Evolutionary conservation across 2,888 invertebrate genomes (phyloP), one percentile per base, ranked within the genome.

Genomic region (Andrena camellia): DNA sequence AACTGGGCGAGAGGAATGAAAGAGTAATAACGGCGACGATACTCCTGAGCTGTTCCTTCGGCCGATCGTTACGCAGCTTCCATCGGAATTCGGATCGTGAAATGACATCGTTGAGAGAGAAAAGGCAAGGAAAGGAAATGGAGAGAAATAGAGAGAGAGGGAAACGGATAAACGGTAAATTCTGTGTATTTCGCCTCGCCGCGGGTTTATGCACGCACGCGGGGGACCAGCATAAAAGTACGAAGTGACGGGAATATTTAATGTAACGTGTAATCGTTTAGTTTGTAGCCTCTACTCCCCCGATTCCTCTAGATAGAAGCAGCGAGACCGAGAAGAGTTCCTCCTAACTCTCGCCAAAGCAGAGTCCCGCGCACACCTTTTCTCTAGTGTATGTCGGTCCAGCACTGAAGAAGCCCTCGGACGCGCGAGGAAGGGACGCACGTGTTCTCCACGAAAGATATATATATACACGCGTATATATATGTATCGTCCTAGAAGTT

Each of bases 231-330:
- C 78, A 68, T 74, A 78, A 83, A 82, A 85, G 54, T 67, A 80
- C 64, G 79, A 85, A 62, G 62, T 70, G 77, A 87, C 76, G 77
- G 82, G 79, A 81, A 82, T 90, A 88, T 89, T 90, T 90, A 90
- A 90, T 89, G 88, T 91, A 89, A 88, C 87, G 88, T 91, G 86
- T 90, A 91, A 90, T 89, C 87, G 87, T 91, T 92, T 91, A 91
- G 90, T 92, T 91, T 82, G 85, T 92, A 91, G 90, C 84, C 83
- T 86, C 88, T 87, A 80, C 83, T 82, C 81, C 83, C 83, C 81
- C 73, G 72, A 64, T 78, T 63, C 74, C 83, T 75, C 74, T 80
- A 72, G 73, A 78, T 79, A 80, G 77, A 78, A 75, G 68, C 71
- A 78, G 79, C 83, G 83, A 87, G 87, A 82, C 63, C 81, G 78